Evolutionary conservation across 2,888 invertebrate species (phyloP).

Genomic region (Bedellia somnulentella): DNA sequence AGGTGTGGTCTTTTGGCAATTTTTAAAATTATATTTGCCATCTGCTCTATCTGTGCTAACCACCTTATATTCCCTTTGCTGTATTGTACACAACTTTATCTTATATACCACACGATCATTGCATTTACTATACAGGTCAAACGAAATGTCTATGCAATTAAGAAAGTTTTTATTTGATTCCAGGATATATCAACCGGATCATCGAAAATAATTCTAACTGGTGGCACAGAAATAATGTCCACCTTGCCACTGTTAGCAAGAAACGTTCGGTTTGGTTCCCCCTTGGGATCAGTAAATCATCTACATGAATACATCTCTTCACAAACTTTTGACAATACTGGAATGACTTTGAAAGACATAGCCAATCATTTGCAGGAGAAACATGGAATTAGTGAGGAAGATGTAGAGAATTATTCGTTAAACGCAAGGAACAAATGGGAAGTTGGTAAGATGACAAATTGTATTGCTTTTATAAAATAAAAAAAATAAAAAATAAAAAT

Average conservation of each 20-base stretch:
- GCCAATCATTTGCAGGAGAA: conserved; percentile 82
- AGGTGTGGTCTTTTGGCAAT: no score
- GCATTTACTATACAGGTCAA: no score
- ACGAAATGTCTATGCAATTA: no score
- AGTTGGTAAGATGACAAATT: no score
- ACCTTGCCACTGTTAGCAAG: conserved; percentile 82
- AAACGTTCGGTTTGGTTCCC: conserved; percentile 85
- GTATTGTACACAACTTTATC: no score
- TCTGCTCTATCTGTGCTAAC: no score
- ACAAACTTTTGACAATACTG: conserved; percentile 70
- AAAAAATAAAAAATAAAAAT: no score
- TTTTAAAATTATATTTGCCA: no score
- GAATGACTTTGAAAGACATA: conserved; percentile 85
- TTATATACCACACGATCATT: no score
- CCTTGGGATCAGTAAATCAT: conserved; percentile 71
- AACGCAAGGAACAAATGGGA: conserved; percentile 84
- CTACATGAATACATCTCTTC: conserved; percentile 72
- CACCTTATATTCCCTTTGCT: no score
- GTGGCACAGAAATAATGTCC: conserved; percentile 95
- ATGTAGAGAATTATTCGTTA: conserved; percentile 80
- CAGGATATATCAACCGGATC: conserved; percentile 83
- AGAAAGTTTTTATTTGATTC: no score
- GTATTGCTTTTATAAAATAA: no score
- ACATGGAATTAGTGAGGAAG: conserved; percentile 71
- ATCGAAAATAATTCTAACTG: conserved; percentile 81